Conservation (phyloP, 2,113 vertebrate species). For the Nothobranchius furzeri region DNA sequence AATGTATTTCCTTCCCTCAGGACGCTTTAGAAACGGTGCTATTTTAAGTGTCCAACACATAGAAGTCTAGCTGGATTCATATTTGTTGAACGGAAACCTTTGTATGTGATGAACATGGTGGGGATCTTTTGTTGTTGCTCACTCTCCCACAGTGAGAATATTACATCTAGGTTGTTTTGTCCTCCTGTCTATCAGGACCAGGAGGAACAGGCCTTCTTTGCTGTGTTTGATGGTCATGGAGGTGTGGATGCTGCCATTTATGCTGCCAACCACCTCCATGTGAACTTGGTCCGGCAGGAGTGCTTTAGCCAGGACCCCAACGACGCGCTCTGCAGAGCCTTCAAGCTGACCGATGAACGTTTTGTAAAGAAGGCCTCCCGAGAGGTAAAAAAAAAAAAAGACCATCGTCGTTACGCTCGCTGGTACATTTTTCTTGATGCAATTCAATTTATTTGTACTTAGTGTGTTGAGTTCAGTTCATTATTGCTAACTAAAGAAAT, state of each 20-base stretch:
- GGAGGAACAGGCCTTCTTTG: constrained; percentile 97
- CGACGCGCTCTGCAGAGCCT: constrained; percentile 90
- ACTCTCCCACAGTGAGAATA: neutral
- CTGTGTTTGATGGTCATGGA: constrained; percentile 95
- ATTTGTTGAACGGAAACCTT: neutral
- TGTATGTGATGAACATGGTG: neutral
- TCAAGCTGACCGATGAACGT: constrained; percentile 90
- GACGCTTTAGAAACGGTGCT: neutral
- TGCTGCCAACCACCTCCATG: constrained; percentile 94
- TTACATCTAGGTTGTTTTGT: neutral
- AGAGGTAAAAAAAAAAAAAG: constrained; percentile 80
- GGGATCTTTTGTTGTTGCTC: neutral
- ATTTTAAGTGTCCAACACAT: neutral
- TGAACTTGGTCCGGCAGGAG: constrained; percentile 93
- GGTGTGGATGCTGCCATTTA: constrained; percentile 97
- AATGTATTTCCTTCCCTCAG: neutral
- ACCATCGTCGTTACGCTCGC: no score
- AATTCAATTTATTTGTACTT: no score
- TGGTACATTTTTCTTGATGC: no score
- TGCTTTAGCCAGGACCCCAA: constrained; percentile 87
- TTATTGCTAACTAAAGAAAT: no score
- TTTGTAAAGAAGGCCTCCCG: constrained; percentile 94
- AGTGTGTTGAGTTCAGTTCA: no score
- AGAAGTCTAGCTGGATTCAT: neutral
- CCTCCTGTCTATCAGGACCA: constrained; percentile 83